These are phyloP conservation scores for Porites divaricata DNA, from an alignment of 92 coral and sea anemone genomes.

Conservation along the genomic window DNA sequence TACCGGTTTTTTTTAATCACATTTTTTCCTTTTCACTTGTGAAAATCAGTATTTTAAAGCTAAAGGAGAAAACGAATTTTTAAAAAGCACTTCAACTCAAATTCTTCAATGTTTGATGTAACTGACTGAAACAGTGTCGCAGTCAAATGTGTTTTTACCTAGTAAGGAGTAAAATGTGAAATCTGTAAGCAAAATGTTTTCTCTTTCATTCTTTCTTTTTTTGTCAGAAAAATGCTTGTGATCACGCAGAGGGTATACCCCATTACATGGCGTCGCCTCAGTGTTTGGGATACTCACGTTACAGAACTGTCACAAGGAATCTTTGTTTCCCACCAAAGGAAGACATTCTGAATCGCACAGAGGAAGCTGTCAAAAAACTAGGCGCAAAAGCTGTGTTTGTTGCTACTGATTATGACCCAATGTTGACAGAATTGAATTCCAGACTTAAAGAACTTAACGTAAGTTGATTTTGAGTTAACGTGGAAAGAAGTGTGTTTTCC, in stretches of 20 bases:
- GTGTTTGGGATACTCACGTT: slow-evolving; percentile 82
- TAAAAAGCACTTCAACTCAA: not conserved
- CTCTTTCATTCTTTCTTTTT: not conserved
- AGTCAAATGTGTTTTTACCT: too few relatives aligned
- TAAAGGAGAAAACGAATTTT: not conserved
- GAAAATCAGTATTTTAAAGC: not conserved
- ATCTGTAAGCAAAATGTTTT: not conserved
- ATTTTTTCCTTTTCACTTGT: too few relatives aligned
- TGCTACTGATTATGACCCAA: slow-evolving; percentile 91
- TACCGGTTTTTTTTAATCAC: not conserved
- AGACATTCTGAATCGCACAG: slow-evolving; percentile 69
- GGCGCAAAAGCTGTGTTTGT: slow-evolving; percentile 80
- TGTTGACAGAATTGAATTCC: slow-evolving; percentile 65
- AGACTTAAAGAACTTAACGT: slow-evolving; percentile 53
- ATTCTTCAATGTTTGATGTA: too few relatives aligned
- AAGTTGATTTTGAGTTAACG: not conserved
- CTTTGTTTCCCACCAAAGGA: slow-evolving; percentile 78
- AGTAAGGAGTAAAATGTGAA: too few relatives aligned
- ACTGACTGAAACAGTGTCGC: too few relatives aligned
- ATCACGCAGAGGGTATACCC: slow-evolving; percentile 65
- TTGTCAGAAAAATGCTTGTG: slow-evolving; percentile 79
- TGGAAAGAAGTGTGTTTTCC: too few relatives aligned
- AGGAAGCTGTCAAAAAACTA: slow-evolving; percentile 44
- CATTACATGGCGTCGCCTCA: slow-evolving; percentile 92
- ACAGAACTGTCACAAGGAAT: slow-evolving; percentile 70